A percentile compares a stretch with the other conserved stretches of the same genome.
These are phyloP conservation scores for Dynastes hyllus DNA, from an alignment of 2,888 invertebrate species.

Conservation along the genomic window DNA sequence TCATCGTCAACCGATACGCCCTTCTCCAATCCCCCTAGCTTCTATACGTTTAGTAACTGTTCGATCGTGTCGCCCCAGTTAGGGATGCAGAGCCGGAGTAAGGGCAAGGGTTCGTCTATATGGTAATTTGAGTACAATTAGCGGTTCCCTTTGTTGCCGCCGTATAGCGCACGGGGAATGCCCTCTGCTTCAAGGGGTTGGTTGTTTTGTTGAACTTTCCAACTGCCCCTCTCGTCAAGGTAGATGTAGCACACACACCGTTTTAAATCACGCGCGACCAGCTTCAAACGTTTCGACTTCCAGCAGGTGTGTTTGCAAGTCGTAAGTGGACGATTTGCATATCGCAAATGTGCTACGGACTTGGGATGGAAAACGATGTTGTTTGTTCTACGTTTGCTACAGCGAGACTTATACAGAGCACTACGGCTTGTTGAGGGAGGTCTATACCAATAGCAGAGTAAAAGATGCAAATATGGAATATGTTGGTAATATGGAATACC, in stretches of 20 bases:
- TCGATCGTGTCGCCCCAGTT: conserved; percentile 40
- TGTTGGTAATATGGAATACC: too few species aligned
- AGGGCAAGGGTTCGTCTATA: conserved; percentile 58
- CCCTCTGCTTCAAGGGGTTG: background rate
- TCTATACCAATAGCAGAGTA: too few species aligned
- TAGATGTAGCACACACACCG: background rate
- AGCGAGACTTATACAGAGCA: too few species aligned
- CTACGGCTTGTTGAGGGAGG: too few species aligned
- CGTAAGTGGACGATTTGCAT: too few species aligned
- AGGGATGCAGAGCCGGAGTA: conserved; percentile 56
- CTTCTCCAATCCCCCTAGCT: background rate
- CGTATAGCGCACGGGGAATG: conserved; percentile 24
- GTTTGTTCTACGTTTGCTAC: too few species aligned
- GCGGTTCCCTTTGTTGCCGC: conserved; percentile 56
- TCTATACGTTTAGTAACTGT: background rate
- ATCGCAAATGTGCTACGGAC: too few species aligned
- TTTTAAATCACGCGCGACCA: conserved; percentile 8
- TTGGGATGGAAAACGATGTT: too few species aligned
- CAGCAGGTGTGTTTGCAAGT: too few species aligned
- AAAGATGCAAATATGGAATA: too few species aligned
- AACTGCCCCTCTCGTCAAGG: background rate
- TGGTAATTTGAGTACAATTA: conserved; percentile 62
- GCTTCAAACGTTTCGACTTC: too few species aligned
- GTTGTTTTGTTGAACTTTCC: conserved; percentile 24
- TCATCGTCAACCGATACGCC: background rate